Conservation (phyloP, 2,888 invertebrate genomes). For the Erebia ligea region DNA sequence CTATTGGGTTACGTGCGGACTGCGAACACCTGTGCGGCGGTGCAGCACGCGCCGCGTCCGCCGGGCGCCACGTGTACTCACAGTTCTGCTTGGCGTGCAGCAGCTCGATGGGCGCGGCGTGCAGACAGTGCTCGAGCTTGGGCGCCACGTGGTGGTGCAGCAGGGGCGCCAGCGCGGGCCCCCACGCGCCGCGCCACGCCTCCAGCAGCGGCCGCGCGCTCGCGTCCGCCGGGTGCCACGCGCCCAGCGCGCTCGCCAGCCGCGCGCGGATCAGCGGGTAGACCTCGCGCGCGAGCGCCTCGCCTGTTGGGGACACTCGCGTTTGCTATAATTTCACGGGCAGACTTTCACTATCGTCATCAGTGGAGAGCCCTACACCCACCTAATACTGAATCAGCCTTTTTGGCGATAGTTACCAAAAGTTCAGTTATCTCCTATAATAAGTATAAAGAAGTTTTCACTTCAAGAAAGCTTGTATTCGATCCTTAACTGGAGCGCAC, state of each 20-base stretch:
- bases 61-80: slow-evolving; percentile 42
- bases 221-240: slow-evolving; percentile 97
- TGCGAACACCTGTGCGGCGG: too few species aligned
- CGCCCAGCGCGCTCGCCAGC: slow-evolving; percentile 92
- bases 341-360: too few species aligned
- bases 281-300: slow-evolving; percentile 83
- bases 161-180: slow-evolving; percentile 85
- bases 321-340: too few species aligned
- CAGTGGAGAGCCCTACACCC: too few species aligned
- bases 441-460: too few species aligned
- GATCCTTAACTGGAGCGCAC: too few species aligned
- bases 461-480: too few species aligned
- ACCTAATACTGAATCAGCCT: too few species aligned
- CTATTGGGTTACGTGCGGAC: too few species aligned
- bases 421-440: too few species aligned
- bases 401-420: too few species aligned
- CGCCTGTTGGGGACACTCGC: slow-evolving; percentile 86
- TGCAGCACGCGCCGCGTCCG: too few species aligned
- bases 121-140: slow-evolving; percentile 89
- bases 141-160: slow-evolving; percentile 93
- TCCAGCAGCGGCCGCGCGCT: slow-evolving; percentile 95
- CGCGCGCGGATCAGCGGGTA: slow-evolving; percentile 97
- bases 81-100: slow-evolving; percentile 55
- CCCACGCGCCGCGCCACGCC: slow-evolving; percentile 91
- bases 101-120: slow-evolving; percentile 71